Percentiles rank a stretch among this genome's conserved stretches.
Conservation (phyloP, 2,797 vertebrate species). For the Thaleichthys pacificus region DNA sequence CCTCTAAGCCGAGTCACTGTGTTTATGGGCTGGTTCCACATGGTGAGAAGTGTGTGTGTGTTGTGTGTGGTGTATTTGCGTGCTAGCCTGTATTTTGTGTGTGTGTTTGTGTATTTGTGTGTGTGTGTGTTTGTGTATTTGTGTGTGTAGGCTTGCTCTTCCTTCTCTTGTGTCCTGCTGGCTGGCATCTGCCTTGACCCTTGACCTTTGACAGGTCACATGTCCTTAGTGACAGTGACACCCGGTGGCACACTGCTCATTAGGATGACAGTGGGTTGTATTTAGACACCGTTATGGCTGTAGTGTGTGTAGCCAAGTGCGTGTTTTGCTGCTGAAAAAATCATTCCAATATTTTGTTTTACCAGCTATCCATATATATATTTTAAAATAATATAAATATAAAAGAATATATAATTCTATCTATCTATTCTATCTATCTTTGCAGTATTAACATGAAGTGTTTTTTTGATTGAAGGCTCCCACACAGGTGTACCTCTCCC, state of each 20-base stretch:
- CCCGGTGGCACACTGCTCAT: not conserved
- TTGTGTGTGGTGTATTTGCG: not conserved
- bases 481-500: conserved; percentile 5
- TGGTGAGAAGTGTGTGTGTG: conserved; percentile 37
- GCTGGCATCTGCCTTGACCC: conserved; percentile 63
- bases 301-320: too few relatives aligned
- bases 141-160: conserved; percentile 3
- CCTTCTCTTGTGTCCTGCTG: conserved; percentile 28
- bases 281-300: too few relatives aligned
- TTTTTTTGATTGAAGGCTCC: not conserved
- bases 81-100: conserved; percentile 19
- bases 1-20: conserved; percentile 26
- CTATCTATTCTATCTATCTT: not conserved
- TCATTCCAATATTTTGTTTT: not conserved
- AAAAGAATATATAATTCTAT: too few relatives aligned
- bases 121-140: conserved; percentile 10
- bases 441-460: not conserved
- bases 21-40: conserved; percentile 69
- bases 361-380: not conserved
- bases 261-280: too few relatives aligned
- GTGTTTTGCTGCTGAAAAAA: not conserved
- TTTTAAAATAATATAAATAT: too few relatives aligned
- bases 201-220: conserved; percentile 70
- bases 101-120: conserved; percentile 17
- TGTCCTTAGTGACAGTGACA: conserved; percentile 65